phyloP scores from a whole-genome alignment of 1,140 invertebrate species.

The Steinernema khuongi region DNA sequence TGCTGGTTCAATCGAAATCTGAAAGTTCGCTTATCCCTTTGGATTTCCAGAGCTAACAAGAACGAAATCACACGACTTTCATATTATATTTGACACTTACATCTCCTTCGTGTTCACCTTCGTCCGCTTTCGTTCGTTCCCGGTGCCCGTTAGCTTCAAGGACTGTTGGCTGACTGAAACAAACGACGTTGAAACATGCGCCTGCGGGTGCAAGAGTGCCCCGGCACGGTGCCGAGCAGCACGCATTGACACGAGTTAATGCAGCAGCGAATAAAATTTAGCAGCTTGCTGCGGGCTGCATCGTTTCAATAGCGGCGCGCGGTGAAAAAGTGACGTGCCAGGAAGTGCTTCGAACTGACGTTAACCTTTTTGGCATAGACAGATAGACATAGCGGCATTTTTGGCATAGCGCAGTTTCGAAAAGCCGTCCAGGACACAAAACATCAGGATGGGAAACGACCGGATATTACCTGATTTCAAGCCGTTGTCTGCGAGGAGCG shows the following conservation, averaged over 20 bases:
- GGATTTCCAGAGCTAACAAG: no score
- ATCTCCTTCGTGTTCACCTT: slow-evolving; percentile 8
- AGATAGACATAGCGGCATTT: not conserved
- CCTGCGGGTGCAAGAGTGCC: not conserved
- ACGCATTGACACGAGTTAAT: not conserved
- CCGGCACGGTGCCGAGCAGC: not conserved
- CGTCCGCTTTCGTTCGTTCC: not conserved
- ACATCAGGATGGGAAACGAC: no score
- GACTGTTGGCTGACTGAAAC: slow-evolving; percentile 10
- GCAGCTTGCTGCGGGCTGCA: not conserved
- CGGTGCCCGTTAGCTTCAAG: not conserved
- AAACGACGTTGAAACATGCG: not conserved
- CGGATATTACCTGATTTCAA: slow-evolving; percentile 18
- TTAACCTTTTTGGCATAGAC: not conserved
- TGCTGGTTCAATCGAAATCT: no score
- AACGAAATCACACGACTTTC: no score
- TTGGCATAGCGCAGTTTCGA: not conserved
- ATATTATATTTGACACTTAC: not conserved
- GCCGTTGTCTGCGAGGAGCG: slow-evolving; percentile 25
- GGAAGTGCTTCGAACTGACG: not conserved
- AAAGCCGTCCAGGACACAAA: not conserved
- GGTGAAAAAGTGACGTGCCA: not conserved
- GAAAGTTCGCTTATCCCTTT: no score
- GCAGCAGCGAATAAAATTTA: slow-evolving; percentile 7
- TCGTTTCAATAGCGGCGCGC: not conserved